Evolutionary conservation across 2,888 invertebrate species (phyloP).

Genomic region (Lasius fuliginosus): DNA sequence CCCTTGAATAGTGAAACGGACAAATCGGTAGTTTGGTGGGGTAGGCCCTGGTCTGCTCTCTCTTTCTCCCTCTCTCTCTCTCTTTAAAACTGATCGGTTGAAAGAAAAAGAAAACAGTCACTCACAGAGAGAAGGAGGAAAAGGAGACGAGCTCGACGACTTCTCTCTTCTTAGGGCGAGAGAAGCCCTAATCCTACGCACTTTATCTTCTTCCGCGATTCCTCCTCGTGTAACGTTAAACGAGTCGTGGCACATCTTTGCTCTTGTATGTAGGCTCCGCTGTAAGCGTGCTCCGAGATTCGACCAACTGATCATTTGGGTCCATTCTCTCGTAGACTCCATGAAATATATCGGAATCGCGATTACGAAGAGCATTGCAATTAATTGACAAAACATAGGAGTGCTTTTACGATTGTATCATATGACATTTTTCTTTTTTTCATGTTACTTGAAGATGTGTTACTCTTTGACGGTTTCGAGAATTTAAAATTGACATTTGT

Average conservation of each 20-base stretch:
- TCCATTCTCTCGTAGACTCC: background rate
- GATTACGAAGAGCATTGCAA: background rate
- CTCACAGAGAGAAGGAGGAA: background rate
- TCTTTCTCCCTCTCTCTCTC: slow-evolving; percentile 40
- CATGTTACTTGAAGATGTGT: background rate
- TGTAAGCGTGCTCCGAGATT: slow-evolving; percentile 7
- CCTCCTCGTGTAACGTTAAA: slow-evolving; percentile 21
- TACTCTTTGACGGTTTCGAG: background rate
- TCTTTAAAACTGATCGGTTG: slow-evolving; percentile 50
- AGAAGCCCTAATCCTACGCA: background rate
- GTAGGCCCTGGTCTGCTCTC: slow-evolving; percentile 78
- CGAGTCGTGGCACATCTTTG: background rate
- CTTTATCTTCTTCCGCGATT: background rate
- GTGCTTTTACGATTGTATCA: background rate
- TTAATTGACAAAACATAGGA: background rate
- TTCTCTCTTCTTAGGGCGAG: background rate
- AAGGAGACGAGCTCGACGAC: background rate
- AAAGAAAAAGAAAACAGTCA: slow-evolving; percentile 45
- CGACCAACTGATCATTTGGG: background rate
- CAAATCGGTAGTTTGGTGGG: slow-evolving; percentile 77
- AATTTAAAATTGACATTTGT: background rate
- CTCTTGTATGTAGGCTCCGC: slow-evolving; percentile 21
- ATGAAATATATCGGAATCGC: background rate
- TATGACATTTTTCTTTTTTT: background rate
- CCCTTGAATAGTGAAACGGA: slow-evolving; percentile 63